phyloP scores from a whole-genome alignment of 2,888 invertebrate species.

The Pogonocherus hispidulus region DNA sequence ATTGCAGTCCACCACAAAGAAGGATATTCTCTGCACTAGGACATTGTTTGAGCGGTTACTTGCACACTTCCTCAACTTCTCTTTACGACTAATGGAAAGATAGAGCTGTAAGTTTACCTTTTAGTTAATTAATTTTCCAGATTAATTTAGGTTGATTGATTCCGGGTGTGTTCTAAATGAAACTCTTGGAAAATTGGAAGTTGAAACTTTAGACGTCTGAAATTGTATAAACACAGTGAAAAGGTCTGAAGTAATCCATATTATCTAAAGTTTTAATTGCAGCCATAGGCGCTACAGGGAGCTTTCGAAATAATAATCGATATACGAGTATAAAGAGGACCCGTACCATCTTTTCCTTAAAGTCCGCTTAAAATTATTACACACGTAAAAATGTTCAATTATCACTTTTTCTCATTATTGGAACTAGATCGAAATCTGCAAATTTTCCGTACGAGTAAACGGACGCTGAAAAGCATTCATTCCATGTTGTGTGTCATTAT shows the following conservation, averaged over 20 bases:
- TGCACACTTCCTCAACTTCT: slow-evolving; percentile 33
- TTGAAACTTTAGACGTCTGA: slow-evolving; percentile 25
- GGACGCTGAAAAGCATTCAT: too few species aligned
- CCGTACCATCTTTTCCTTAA: too few species aligned
- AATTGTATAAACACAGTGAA: slow-evolving; percentile 29
- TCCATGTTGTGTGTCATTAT: too few species aligned
- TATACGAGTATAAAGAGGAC: background rate
- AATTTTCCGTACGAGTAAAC: too few species aligned
- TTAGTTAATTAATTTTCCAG: slow-evolving; percentile 35
- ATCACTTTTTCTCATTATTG: too few species aligned
- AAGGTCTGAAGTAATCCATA: slow-evolving; percentile 26
- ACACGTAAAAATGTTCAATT: too few species aligned
- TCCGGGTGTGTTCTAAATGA: slow-evolving; percentile 2
- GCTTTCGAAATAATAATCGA: background rate
- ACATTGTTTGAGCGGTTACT: slow-evolving; percentile 29
- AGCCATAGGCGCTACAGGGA: background rate
- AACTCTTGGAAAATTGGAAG: slow-evolving; percentile 19
- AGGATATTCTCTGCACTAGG: slow-evolving; percentile 41
- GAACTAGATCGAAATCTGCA: too few species aligned
- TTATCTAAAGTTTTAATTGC: slow-evolving; percentile 30
- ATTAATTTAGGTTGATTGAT: slow-evolving; percentile 33
- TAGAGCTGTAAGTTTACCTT: slow-evolving; percentile 30
- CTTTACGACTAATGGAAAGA: slow-evolving; percentile 25
- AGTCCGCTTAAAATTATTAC: too few species aligned
- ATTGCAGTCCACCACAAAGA: slow-evolving; percentile 50